Evolutionary conservation across 2,797 vertebrate genomes (phyloP).

Genomic region (Syngnathus rostellatus): DNA sequence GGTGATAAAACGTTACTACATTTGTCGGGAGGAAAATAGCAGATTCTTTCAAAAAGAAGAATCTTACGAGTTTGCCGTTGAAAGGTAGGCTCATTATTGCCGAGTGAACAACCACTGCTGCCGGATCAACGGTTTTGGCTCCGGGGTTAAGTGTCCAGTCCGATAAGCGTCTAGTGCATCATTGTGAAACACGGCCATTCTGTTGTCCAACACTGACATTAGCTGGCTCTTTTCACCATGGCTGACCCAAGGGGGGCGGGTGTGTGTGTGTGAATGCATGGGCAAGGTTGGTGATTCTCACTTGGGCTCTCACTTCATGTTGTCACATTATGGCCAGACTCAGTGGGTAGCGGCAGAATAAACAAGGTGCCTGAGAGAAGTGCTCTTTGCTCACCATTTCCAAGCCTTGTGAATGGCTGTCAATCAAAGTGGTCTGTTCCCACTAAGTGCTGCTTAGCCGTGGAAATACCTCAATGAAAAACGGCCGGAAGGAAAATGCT

Average conservation of each 20-base stretch:
- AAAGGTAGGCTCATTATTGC: conserved; percentile 3
- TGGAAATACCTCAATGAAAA: conserved; percentile 28
- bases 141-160: conserved; percentile 24
- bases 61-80: conserved; percentile 31
- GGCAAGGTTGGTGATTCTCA: conserved; percentile 57
- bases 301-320: conserved; percentile 62
- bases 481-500: conserved; percentile 23
- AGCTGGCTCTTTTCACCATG: conserved; percentile 39
- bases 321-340: conserved; percentile 61
- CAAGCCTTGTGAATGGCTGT: conserved; percentile 50
- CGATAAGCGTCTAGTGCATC: conserved; percentile 35
- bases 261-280: conserved; percentile 51
- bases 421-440: conserved; percentile 43
- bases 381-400: conserved; percentile 61
- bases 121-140: conserved; percentile 37
- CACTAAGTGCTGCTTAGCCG: conserved; percentile 36
- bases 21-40: background rate
- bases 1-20: conserved; percentile 13
- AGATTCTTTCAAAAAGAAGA: conserved; percentile 4
- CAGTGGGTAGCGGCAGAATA: conserved; percentile 51
- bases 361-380: conserved; percentile 63
- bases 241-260: conserved; percentile 36
- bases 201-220: conserved; percentile 41
- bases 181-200: conserved; percentile 24
- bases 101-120: conserved; percentile 10